Evolutionary conservation across 2,888 invertebrate genomes (phyloP).

Genomic region (Pyrrhia umbra): DNA sequence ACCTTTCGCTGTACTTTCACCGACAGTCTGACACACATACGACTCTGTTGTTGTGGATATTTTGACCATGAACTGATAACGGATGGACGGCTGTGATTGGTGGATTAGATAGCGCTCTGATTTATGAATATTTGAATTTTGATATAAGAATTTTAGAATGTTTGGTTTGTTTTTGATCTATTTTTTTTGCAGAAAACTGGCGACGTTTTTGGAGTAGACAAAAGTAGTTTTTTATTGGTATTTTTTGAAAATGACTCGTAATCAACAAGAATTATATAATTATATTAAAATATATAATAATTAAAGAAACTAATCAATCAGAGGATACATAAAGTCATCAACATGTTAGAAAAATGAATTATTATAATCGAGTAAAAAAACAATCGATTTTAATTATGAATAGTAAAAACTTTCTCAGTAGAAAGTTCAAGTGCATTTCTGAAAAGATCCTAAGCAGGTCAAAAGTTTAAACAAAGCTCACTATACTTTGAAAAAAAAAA

Average conservation of each 20-base stretch:
- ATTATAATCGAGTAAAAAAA: neutral
- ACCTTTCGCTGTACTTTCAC: conserved; percentile 88
- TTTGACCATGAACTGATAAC: conserved; percentile 67
- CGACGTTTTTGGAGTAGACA: neutral
- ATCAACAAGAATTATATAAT: too few relatives aligned
- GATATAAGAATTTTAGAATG: conserved; percentile 35
- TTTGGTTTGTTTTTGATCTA: conserved; percentile 6
- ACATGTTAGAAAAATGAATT: too few relatives aligned
- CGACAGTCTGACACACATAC: conserved; percentile 78
- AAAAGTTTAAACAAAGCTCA: conserved; percentile 26
- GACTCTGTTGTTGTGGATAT: conserved; percentile 57
- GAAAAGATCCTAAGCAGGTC: conserved; percentile 38
- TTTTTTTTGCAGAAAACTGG: neutral
- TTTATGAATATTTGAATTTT: conserved; percentile 35
- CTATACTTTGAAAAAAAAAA: neutral
- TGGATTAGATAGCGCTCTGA: conserved; percentile 24
- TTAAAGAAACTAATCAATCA: too few relatives aligned
- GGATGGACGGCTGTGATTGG: conserved; percentile 37
- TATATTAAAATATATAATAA: too few relatives aligned
- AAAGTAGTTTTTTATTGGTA: too few relatives aligned
- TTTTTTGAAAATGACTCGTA: too few relatives aligned
- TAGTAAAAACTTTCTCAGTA: conserved; percentile 37
- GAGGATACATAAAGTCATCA: too few relatives aligned
- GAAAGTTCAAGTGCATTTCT: conserved; percentile 46
- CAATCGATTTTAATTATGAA: conserved; percentile 9